Evolutionary conservation across 2,113 vertebrate species (phyloP), one percentile per base, ranked within the genome.

Genomic region (Alethe diademata): DNA sequence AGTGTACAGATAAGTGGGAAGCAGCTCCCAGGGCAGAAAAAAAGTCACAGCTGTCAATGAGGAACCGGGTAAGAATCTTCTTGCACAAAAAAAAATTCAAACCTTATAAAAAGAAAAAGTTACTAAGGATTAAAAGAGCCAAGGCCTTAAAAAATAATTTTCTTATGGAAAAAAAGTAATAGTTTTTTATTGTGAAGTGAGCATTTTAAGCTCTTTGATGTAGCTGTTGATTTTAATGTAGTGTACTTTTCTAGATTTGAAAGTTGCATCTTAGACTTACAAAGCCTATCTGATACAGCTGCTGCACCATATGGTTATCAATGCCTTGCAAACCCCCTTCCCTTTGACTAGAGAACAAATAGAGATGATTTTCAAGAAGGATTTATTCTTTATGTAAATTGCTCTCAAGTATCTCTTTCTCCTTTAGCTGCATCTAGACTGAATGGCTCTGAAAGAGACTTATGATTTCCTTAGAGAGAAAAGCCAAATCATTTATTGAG

Each of bases 341-440:
- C 67, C 48, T 96, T 96, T 97, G 85, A 96, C 90, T 93, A 75
- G 56, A 93, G 94, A 97, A 96, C 94, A 97, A 95, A 95, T 35
- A 93, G 90, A 86, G 92, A 96, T 96, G 94, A 97, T 96, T 97
- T 97, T 96, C 95, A 92, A 94, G 95, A 83, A 54, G 81, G 92
- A 95, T 88, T 95, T 96, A 74, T 80, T 95, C 90, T 92, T 88
- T 72, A 97, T 96, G 95, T 81, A 96, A 97, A 96, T 97, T 95
- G 93, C 61, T 90, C 88, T 96, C 92, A 94, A 95, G 92, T 57
- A 86, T 60, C 47, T 92, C 90, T 74, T 86, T 92, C 60, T 83
- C 78, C 88, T 96, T 94, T 95, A 79, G 85, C 66, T 74, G 92
- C 51, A 90, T 90, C 82, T 64, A 92, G 75, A 74, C 75, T 92